These are phyloP conservation scores for Heliopora coerulea DNA, from an alignment of 92 coral and sea anemone species.

Conservation along the genomic window DNA sequence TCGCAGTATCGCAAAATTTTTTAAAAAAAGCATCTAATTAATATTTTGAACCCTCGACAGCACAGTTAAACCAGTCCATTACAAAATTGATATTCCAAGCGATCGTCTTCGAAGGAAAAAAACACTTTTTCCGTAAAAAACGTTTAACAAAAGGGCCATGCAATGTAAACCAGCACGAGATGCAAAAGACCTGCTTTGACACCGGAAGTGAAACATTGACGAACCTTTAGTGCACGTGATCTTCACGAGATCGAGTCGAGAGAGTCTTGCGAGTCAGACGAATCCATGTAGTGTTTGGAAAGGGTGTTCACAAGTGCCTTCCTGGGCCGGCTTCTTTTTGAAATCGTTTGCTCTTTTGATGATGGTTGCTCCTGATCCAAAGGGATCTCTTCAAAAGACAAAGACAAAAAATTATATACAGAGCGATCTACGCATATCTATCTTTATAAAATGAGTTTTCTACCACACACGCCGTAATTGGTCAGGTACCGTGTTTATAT, in stretches of 20 bases:
- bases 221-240: neutral
- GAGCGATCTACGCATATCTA: too few species aligned
- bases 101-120: conserved; percentile 15
- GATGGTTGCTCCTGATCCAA: conserved; percentile 5
- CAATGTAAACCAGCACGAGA: conserved; percentile 29
- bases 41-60: neutral
- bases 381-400: too few species aligned
- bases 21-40: conserved; percentile 18
- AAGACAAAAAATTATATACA: too few species aligned
- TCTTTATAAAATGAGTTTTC: too few species aligned
- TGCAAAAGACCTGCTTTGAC: conserved; percentile 28
- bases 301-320: conserved; percentile 13
- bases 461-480: too few species aligned
- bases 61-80: neutral
- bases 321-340: conserved; percentile 13
- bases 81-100: neutral
- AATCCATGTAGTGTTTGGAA: conserved; percentile 16
- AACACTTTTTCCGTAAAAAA: neutral
- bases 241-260: conserved; percentile 34
- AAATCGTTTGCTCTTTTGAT: neutral
- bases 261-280: conserved; percentile 35
- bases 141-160: neutral
- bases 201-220: conserved; percentile 19
- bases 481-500: too few species aligned
- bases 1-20: neutral